Evolutionary conservation across 2,888 invertebrate species (phyloP).

Genomic region (Furcula furcula): DNA sequence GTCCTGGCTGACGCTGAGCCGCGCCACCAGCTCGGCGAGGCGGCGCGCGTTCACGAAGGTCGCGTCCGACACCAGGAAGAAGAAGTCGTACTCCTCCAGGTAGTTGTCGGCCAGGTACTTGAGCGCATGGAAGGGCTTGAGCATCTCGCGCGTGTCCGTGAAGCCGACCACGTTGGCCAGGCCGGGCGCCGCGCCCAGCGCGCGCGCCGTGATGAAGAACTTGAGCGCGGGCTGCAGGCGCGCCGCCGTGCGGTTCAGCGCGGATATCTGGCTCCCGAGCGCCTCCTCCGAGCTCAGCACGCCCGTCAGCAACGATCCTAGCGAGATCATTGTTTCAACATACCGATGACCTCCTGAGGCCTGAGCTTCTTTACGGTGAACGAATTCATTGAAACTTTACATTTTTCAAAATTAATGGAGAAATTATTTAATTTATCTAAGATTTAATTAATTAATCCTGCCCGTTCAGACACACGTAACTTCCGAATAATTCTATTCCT

Average conservation of each 20-base stretch:
- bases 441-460: no score
- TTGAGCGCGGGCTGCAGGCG: constrained; percentile 92
- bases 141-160: constrained; percentile 87
- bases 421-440: no score
- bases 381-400: no score
- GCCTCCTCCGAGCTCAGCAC: constrained; percentile 90
- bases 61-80: constrained; percentile 92
- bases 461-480: no score
- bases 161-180: constrained; percentile 91
- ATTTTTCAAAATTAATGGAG: no score
- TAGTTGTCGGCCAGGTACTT: constrained; percentile 95
- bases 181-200: constrained; percentile 47
- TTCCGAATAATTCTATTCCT: no score
- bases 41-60: constrained; percentile 92
- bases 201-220: constrained; percentile 87
- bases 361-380: no score
- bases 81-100: constrained; percentile 95
- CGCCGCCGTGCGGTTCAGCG: constrained; percentile 94
- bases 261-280: constrained; percentile 88
- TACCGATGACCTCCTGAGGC: no score
- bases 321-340: no score
- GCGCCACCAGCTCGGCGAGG: constrained; percentile 86
- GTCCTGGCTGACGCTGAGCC: constrained; percentile 92
- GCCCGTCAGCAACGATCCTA: constrained; percentile 87
- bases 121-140: constrained; percentile 92